Percentiles rank a stretch among this genome's conserved stretches.
phyloP scores from a whole-genome alignment of 2,113 vertebrate genomes.

The Neoarius graeffei region DNA sequence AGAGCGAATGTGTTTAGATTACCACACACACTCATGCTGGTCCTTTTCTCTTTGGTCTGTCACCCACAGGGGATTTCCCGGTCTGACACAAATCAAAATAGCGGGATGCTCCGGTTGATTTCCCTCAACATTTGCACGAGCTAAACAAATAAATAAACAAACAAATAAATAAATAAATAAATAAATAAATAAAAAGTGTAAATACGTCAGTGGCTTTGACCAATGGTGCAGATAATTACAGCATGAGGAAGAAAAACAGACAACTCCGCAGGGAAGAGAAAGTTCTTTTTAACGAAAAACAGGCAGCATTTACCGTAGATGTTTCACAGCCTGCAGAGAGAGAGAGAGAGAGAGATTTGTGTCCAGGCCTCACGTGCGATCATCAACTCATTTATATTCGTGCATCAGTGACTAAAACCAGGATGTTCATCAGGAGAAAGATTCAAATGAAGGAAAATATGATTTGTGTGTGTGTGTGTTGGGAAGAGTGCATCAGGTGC shows the following conservation, averaged over 20 bases:
- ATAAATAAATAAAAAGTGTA: constrained; percentile 37
- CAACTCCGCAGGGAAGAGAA: constrained; percentile 25
- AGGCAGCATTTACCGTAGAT: constrained; percentile 27
- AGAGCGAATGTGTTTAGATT: constrained; percentile 28
- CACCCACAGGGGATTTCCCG: constrained; percentile 41
- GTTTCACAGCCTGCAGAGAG: constrained; percentile 13
- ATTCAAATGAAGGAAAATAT: background rate
- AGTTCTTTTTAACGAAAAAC: constrained; percentile 44
- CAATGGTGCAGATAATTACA: constrained; percentile 59
- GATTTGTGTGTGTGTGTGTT: background rate
- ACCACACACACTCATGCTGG: constrained; percentile 16
- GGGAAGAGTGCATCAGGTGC: background rate
- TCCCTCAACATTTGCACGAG: constrained; percentile 59
- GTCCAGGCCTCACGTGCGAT: background rate
- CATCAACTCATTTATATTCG: background rate
- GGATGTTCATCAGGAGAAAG: background rate
- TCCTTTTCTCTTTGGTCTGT: constrained; percentile 42
- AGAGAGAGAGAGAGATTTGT: background rate
- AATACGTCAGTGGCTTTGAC: constrained; percentile 60
- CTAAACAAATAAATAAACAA: constrained; percentile 15
- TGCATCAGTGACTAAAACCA: background rate
- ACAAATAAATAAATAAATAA: background rate
- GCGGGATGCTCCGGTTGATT: constrained; percentile 53
- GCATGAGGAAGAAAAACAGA: constrained; percentile 35
- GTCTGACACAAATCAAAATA: constrained; percentile 65